Conservation (phyloP, 2,113 vertebrate genomes). For the Sinocyclocheilus anophthalmus region DNA sequence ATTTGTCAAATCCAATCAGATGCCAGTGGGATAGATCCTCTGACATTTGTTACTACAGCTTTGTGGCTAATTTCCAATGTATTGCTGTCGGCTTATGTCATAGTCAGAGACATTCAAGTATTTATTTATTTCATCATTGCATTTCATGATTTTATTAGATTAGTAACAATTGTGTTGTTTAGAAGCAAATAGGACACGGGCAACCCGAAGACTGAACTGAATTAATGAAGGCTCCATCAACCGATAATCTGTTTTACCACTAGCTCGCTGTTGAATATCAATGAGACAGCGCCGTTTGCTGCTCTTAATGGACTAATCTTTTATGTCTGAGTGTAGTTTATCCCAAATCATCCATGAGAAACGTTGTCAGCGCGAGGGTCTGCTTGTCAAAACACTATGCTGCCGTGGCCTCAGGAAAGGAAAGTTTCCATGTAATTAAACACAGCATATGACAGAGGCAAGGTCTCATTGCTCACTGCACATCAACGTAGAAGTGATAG, state of each 20-base stretch:
- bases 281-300: slow-evolving; percentile 44
- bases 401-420: slow-evolving; percentile 42
- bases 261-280: slow-evolving; percentile 48
- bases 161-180: slow-evolving; percentile 62
- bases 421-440: slow-evolving; percentile 56
- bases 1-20: slow-evolving; percentile 80
- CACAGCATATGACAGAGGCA: slow-evolving; percentile 53
- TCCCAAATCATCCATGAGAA: slow-evolving; percentile 54
- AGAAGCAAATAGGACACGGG: slow-evolving; percentile 30
- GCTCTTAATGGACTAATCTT: slow-evolving; percentile 57
- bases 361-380: slow-evolving; percentile 48
- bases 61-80: slow-evolving; percentile 80
- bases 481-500: slow-evolving; percentile 46
- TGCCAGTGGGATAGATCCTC: slow-evolving; percentile 70
- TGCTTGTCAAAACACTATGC: slow-evolving; percentile 58
- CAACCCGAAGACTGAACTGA: slow-evolving; percentile 55
- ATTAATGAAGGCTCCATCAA: slow-evolving; percentile 55
- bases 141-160: slow-evolving; percentile 76
- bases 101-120: slow-evolving; percentile 74
- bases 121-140: slow-evolving; percentile 75
- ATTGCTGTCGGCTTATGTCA: slow-evolving; percentile 76
- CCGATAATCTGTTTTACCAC: slow-evolving; percentile 56
- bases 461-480: slow-evolving; percentile 47
- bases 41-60: slow-evolving; percentile 70
- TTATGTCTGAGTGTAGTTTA: slow-evolving; percentile 55